These are phyloP conservation scores for Papilio polytes DNA, from an alignment of 1,140 invertebrate species.

Conservation along the genomic window DNA sequence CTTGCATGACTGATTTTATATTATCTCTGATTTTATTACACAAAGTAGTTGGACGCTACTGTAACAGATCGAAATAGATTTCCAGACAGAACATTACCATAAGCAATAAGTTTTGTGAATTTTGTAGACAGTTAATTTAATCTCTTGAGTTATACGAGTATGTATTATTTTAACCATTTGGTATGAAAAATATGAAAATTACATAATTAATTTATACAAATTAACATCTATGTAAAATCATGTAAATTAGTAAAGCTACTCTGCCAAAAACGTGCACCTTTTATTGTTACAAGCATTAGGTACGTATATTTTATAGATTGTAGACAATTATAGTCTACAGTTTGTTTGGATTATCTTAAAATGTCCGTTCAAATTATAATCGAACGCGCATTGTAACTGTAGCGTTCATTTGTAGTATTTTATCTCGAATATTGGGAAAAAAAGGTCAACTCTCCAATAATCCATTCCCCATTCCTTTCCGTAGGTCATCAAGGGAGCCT, in stretches of 20 bases:
- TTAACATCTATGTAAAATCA: no score
- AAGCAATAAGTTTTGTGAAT: neutral
- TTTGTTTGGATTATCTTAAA: neutral
- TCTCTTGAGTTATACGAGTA: neutral
- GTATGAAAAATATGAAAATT: neutral
- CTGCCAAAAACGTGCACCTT: no score
- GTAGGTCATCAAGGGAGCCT: slow-evolving; percentile 45
- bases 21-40: neutral
- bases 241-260: no score
- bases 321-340: neutral
- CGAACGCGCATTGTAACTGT: slow-evolving; percentile 22
- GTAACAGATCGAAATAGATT: neutral
- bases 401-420: slow-evolving; percentile 35
- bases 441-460: slow-evolving; percentile 53
- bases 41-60: neutral
- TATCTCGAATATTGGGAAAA: slow-evolving; percentile 43
- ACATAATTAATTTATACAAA: no score
- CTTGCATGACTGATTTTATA: slow-evolving; percentile 19
- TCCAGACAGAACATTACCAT: neutral
- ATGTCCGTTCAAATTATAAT: slow-evolving; percentile 5
- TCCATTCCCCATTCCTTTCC: slow-evolving; percentile 44
- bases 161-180: neutral
- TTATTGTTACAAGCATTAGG: no score
- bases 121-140: neutral
- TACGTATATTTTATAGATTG: neutral